Base-by-base conservation (phyloP, 2,797 vertebrate genomes). In the Cirrhinus mrigala region DNA sequence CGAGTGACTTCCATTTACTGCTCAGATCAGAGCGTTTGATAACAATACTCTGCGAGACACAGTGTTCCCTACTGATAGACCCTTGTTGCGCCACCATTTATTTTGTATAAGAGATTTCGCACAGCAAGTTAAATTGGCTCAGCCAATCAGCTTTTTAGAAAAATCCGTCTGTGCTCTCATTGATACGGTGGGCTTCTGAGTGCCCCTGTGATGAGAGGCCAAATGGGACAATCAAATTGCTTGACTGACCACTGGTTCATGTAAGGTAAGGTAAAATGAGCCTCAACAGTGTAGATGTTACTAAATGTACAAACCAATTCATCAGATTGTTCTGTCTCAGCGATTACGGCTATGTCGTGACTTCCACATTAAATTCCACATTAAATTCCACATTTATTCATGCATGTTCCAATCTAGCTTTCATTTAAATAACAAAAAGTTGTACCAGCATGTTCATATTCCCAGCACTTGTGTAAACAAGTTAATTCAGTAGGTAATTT, bases 161-260 rank as follows among this genome's bases (percentile, higher is more conserved):
- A 44, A 62, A 69, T 46, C 18, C 24, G 15, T 58, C 20, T 56
- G 70, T 27, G 66, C 50, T 52, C 68, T 82, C 33, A 78, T 27
- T 29, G 33, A 52, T 58, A 33, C 22, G 15, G n/a, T 69, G 50
- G 10, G 75, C 8, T 16, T 62, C 22, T 69, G 52, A 54, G 33
- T 76, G 50, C 40, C 20, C 16, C 48, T 58, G 18, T 16, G 11
- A 69, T 76, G 54, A 81, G 4, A 0, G 3, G 2, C n/a, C 44
- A 81, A 66, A 74, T 27, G 27, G 22, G 9, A 75, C 5, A 11
- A 70, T 80, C 77, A 73, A 85, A 78, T 78, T 78, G 78, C 71
- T 48, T 16, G 70, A 76, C 27, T 64, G 71, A 73, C 24, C 40
- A 62, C 83, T 33, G 68, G 24, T 62, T 79, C 20, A 37, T 64